These are phyloP conservation scores for Ernsta delagoae DNA, from an alignment of 2,888 invertebrate genomes.

Conservation along the genomic window DNA sequence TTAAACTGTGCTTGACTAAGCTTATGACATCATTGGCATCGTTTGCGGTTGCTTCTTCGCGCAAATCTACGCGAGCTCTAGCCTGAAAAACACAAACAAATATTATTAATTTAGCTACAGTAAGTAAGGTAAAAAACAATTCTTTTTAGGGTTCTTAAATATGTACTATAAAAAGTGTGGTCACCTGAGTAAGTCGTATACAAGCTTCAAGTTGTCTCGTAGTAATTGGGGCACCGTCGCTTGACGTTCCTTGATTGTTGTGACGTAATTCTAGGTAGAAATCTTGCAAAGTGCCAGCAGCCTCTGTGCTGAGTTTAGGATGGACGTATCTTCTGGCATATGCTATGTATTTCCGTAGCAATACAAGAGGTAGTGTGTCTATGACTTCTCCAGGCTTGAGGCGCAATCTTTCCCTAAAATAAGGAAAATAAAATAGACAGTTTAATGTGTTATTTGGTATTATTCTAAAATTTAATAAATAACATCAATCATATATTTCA, in stretches of 20 bases:
- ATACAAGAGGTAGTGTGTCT: slow-evolving; percentile 89
- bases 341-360: slow-evolving; percentile 95
- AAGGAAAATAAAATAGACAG: background rate
- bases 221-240: slow-evolving; percentile 91
- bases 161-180: background rate
- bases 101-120: too few species aligned
- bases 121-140: too few species aligned
- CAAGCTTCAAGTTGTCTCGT: slow-evolving; percentile 95
- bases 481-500: too few species aligned
- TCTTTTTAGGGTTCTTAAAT: background rate
- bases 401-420: slow-evolving; percentile 85
- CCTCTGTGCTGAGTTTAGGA: slow-evolving; percentile 90
- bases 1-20: slow-evolving; percentile 91
- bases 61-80: slow-evolving; percentile 93
- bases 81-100: slow-evolving; percentile 81
- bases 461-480: too few species aligned
- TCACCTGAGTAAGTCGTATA: slow-evolving; percentile 91
- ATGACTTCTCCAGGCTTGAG: slow-evolving; percentile 85
- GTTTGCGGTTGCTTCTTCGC: slow-evolving; percentile 90
- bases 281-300: slow-evolving; percentile 88
- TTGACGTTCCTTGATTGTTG: slow-evolving; percentile 86
- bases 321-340: slow-evolving; percentile 95
- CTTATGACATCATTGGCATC: slow-evolving; percentile 96
- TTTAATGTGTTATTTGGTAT: too few species aligned
- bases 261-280: slow-evolving; percentile 93